Evolutionary conservation across 1,140 invertebrate genomes (phyloP), one percentile per base, ranked within the genome.

Genomic region (Lethrus apterus): DNA sequence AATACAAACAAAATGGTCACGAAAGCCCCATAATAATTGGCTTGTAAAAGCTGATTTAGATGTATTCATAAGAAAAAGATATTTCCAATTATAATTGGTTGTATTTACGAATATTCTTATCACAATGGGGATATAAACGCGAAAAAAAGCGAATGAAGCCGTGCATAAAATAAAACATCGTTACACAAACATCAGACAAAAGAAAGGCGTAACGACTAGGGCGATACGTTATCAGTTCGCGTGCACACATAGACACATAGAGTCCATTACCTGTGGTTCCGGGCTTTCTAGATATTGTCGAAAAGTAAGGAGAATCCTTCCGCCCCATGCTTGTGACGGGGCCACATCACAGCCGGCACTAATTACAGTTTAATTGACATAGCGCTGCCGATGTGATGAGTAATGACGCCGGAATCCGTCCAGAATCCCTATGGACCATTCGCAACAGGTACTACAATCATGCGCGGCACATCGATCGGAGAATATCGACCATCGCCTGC

Each of bases 361-460:
- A 44, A 48, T 40, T 52, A 41, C 32, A 20, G 19, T 19, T 44
- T 48, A 48, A 48, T 52, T 38, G 36, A 26, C 15, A 46, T 48
- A 31, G 29, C 30, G 10, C 29, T n/a, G 30, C 17, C 29, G 32
- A 36, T 47, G 34, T 48, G 13, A 48, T 14, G 21, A 35, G 36
- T 44, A 52, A 51, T 51, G 34, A 46, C 41, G 29, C 41, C 41
- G 41, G 41, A 21, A 23, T 44, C 49, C 51, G 46, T 44, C 29
- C 44, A 51, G 52, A 51, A 54, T 56, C 52, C 46, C 48, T 44
- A 24, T 31, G 48, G 51, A 50, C 45, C 35, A 33, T 32, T 29
- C 51, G 55, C 55, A 56, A 56, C 55, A 56, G 55, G 55, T 56
- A 52, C 45, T 46, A 56, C 30, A 51, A 56, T 56, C 51, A 38